These are phyloP conservation scores for Euproctis similis DNA, from an alignment of 2,888 invertebrate genomes.

Conservation along the genomic window DNA sequence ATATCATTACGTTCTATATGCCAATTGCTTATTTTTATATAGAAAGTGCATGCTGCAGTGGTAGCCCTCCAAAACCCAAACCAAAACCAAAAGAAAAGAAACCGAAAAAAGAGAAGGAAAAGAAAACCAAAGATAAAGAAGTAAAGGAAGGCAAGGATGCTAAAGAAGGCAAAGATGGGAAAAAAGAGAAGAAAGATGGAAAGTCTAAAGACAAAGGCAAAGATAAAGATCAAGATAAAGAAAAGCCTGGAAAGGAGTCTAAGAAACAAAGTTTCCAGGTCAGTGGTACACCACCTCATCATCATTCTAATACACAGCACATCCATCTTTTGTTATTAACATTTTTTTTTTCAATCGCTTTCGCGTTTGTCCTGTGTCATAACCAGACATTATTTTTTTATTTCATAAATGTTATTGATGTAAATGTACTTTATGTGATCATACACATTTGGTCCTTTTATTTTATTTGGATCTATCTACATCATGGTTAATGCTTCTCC, in stretches of 20 bases:
- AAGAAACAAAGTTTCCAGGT: conserved; percentile 83
- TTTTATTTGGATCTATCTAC: conserved; percentile 30
- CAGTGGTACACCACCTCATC: conserved; percentile 23
- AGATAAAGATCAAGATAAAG: conserved; percentile 76
- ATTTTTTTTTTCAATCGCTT: conserved; percentile 39
- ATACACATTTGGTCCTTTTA: conserved; percentile 28
- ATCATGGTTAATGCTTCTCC: conserved; percentile 47
- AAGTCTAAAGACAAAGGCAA: conserved; percentile 73
- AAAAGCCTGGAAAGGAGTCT: conserved; percentile 74
- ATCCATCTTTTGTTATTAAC: conserved; percentile 55
- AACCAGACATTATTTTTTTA: conserved; percentile 42
- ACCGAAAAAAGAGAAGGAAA: conserved; percentile 80
- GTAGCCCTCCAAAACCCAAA: conserved; percentile 79
- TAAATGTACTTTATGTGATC: conserved; percentile 32
- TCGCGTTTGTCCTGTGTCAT: conserved; percentile 59
- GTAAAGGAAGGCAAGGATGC: conserved; percentile 65
- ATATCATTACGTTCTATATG: background rate
- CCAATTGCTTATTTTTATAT: conserved; percentile 6
- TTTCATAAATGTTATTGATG: conserved; percentile 30
- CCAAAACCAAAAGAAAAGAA: conserved; percentile 81
- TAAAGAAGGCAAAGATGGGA: conserved; percentile 68
- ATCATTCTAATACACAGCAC: conserved; percentile 47
- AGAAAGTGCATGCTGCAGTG: conserved; percentile 91
- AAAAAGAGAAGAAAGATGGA: conserved; percentile 77
- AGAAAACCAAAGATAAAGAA: conserved; percentile 78